These are phyloP conservation scores for Phalera bucephala DNA, from an alignment of 2,888 invertebrate genomes.

Conservation along the genomic window DNA sequence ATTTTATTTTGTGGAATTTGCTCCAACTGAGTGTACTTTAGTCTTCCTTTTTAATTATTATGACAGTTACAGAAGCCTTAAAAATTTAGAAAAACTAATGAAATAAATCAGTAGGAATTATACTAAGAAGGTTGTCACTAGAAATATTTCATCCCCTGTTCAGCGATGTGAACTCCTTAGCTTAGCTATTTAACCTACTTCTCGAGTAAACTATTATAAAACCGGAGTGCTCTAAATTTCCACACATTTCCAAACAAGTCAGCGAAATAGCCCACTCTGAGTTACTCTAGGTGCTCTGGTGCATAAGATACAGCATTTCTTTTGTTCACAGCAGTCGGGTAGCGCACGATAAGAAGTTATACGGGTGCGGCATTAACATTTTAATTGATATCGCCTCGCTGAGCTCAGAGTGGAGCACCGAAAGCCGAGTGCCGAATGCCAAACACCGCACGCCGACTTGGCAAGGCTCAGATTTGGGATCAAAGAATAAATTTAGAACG, in stretches of 20 bases:
- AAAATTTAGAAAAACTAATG: no score
- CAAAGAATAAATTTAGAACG: conserved; percentile 17
- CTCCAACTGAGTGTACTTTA: conserved; percentile 6
- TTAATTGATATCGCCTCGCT: conserved; percentile 28
- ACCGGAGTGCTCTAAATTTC: no score
- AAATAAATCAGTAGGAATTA: no score
- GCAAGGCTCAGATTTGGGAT: conserved; percentile 10
- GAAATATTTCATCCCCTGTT: no score
- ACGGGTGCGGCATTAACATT: conserved; percentile 27
- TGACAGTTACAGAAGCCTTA: conserved; percentile 1
- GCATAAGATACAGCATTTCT: no score
- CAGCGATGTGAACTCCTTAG: no score
- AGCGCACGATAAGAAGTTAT: conserved; percentile 29
- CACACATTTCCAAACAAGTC: no score
- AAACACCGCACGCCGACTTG: conserved; percentile 12
- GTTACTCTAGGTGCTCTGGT: no score
- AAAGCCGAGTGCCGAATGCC: conserved; percentile 10
- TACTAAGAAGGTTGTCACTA: no score
- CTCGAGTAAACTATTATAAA: no score
- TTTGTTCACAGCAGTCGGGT: conserved; percentile 25
- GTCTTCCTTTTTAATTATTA: conserved; percentile 7
- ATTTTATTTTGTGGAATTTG: conserved; percentile 15
- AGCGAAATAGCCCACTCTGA: no score
- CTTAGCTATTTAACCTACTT: no score
- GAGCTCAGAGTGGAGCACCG: conserved; percentile 10